These are phyloP conservation scores for Drosophila navojoa DNA, from an alignment of 1,140 invertebrate genomes.

Conservation along the genomic window DNA sequence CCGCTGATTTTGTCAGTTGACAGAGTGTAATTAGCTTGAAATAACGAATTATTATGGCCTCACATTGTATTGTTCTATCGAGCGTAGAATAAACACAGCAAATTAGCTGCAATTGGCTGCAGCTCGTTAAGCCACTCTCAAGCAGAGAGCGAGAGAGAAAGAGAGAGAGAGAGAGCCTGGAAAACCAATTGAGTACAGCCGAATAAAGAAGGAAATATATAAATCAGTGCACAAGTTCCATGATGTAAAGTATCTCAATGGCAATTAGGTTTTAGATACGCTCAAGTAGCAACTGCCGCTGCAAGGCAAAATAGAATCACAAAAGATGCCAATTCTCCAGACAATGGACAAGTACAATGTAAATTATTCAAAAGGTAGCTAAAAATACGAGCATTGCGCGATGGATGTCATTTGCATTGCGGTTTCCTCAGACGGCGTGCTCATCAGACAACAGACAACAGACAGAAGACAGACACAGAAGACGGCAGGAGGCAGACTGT, in stretches of 20 bases:
- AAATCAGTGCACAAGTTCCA: not conserved
- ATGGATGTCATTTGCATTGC: slow-evolving; percentile 67
- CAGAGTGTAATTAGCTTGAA: slow-evolving; percentile 52
- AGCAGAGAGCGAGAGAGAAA: not conserved
- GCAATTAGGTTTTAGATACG: slow-evolving; percentile 64
- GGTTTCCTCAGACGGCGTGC: slow-evolving; percentile 22
- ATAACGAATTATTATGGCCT: slow-evolving; percentile 47
- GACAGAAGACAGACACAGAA: no score
- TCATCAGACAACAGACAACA: slow-evolving; percentile 9
- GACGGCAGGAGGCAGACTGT: not conserved
- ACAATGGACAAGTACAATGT: slow-evolving; percentile 70
- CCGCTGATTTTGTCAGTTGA: slow-evolving; percentile 36
- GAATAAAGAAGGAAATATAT: slow-evolving; percentile 2
- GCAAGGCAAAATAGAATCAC: slow-evolving; percentile 37
- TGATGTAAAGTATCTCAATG: slow-evolving; percentile 47
- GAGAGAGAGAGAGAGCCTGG: not conserved
- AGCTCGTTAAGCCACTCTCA: slow-evolving; percentile 27
- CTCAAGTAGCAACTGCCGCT: slow-evolving; percentile 16
- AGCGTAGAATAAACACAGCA: not conserved
- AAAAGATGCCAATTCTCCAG: slow-evolving; percentile 64
- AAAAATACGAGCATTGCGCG: slow-evolving; percentile 61
- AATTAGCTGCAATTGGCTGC: slow-evolving; percentile 19
- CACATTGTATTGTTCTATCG: slow-evolving; percentile 15
- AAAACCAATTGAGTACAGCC: slow-evolving; percentile 25
- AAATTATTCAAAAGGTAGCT: slow-evolving; percentile 80